Evolutionary conservation across 2,888 invertebrate species (phyloP).

Genomic region (Cataglyphis albicans): DNA sequence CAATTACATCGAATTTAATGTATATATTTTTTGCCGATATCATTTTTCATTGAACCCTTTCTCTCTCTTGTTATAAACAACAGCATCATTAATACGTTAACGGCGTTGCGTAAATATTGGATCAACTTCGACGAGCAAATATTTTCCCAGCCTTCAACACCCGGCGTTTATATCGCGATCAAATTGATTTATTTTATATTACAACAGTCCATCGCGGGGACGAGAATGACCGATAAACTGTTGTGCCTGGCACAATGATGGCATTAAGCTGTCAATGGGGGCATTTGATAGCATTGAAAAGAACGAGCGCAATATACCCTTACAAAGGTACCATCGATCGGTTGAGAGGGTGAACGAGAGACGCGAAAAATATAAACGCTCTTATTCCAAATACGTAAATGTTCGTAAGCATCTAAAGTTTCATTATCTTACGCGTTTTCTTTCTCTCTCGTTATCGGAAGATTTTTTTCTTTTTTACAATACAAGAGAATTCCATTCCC

Average conservation of each 20-base stretch:
- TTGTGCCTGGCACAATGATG: conserved; percentile 39
- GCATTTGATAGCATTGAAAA: conserved; percentile 16
- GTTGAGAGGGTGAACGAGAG: neutral
- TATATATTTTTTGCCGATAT: conserved; percentile 7
- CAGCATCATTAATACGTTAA: conserved; percentile 41
- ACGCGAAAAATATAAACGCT: neutral
- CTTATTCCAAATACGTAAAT: neutral
- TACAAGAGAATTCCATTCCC: neutral
- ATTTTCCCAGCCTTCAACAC: conserved; percentile 38
- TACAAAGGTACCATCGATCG: conserved; percentile 1
- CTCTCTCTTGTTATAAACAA: conserved; percentile 33
- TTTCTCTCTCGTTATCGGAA: neutral
- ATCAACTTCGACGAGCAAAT: conserved; percentile 39
- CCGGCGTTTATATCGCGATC: conserved; percentile 31
- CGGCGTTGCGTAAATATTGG: conserved; percentile 41
- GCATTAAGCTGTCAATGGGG: conserved; percentile 43
- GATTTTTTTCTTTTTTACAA: neutral
- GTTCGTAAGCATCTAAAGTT: neutral
- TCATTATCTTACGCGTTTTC: neutral
- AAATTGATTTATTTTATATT: conserved; percentile 51
- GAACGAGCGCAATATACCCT: conserved; percentile 8
- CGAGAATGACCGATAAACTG: conserved; percentile 48
- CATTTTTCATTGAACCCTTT: conserved; percentile 31
- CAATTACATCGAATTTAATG: conserved; percentile 6
- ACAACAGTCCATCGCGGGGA: conserved; percentile 21